Percentiles rank a stretch among this genome's conserved stretches.
These are phyloP conservation scores for Chelonia mydas DNA, from an alignment of 2,797 vertebrate genomes.

Conservation along the genomic window DNA sequence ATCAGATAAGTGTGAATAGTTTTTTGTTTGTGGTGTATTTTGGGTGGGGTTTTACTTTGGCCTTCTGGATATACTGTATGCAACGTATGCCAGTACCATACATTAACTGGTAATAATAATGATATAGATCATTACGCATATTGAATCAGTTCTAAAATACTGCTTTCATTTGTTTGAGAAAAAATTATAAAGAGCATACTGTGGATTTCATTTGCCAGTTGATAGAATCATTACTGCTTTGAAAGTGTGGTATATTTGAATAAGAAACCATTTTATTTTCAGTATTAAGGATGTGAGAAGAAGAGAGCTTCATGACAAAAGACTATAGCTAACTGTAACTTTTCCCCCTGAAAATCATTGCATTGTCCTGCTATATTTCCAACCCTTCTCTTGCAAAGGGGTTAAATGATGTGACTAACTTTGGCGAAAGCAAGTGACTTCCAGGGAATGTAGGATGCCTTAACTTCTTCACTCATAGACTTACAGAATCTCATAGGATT, in stretches of 20 bases:
- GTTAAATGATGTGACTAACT: not conserved
- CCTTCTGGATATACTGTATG: slow-evolving; percentile 6
- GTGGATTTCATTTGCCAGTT: slow-evolving; percentile 48
- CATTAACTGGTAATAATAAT: slow-evolving; percentile 40
- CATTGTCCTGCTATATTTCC: not conserved
- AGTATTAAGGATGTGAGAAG: slow-evolving; percentile 41
- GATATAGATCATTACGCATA: slow-evolving; percentile 27
- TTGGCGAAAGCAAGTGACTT: not conserved
- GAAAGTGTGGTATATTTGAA: slow-evolving; percentile 14
- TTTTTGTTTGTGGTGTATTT: not conserved
- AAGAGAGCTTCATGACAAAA: slow-evolving; percentile 40
- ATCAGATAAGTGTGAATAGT: slow-evolving; percentile 26
- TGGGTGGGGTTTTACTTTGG: not conserved
- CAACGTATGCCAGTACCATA: not conserved
- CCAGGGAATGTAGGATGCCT: not conserved
- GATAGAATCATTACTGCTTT: slow-evolving; percentile 49
- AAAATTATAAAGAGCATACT: slow-evolving; percentile 49
- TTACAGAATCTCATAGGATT: not conserved
- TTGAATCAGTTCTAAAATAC: slow-evolving; percentile 51
- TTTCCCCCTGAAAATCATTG: not conserved
- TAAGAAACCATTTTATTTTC: slow-evolving; percentile 60
- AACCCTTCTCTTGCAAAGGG: not conserved
- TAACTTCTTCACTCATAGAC: not conserved
- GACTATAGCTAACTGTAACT: not conserved
- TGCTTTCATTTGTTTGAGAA: slow-evolving; percentile 63